Evolutionary conservation across 2,797 vertebrate species (phyloP).

Genomic region (Alcedo quadribrachys): DNA sequence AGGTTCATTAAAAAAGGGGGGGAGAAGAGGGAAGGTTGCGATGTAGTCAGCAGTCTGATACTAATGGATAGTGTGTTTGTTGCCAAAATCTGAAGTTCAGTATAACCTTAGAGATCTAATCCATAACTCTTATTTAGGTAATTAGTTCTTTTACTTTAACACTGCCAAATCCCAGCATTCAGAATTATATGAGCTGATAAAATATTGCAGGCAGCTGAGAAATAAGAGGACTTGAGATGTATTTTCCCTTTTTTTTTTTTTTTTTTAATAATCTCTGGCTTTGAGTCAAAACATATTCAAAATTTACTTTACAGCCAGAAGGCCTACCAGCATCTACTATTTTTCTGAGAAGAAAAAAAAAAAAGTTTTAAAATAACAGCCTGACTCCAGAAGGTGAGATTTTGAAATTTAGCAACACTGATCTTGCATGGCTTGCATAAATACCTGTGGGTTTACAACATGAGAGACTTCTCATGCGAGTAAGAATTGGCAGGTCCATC

Average conservation of each 20-base stretch:
- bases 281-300: neutral
- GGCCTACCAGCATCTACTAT: neutral
- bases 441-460: neutral
- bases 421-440: neutral
- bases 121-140: slow-evolving; percentile 56
- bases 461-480: neutral
- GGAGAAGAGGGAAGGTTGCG: neutral
- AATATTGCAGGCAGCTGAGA: neutral
- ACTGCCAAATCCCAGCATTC: slow-evolving; percentile 22
- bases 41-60: slow-evolving; percentile 39
- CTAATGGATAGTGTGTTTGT: slow-evolving; percentile 19
- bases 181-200: neutral
- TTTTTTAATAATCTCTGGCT: neutral
- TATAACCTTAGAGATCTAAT: slow-evolving; percentile 45
- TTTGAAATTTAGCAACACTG: neutral
- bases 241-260: neutral
- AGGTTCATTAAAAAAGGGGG: neutral
- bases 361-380: neutral
- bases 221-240: neutral
- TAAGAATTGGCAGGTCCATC: neutral
- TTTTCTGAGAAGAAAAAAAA: neutral
- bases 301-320: neutral
- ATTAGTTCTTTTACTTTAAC: slow-evolving; percentile 36
- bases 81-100: slow-evolving; percentile 42
- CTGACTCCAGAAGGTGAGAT: neutral